phyloP scores from a whole-genome alignment of 2,113 vertebrate genomes.

The Vidua macroura region DNA sequence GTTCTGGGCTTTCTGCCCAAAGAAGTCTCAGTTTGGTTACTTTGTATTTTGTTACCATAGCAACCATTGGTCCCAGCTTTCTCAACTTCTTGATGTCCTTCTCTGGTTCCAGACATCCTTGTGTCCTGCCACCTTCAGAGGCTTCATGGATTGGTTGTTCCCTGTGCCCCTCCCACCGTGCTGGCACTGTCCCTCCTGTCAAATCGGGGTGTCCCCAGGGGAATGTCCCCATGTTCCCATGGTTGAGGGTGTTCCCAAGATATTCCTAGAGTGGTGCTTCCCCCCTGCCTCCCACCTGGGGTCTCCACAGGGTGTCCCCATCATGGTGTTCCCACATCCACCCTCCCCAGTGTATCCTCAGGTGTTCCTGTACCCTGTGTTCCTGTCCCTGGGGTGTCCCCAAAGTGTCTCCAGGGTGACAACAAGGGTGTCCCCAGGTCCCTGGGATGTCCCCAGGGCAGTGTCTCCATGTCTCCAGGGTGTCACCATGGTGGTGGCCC shows the following conservation, averaged over 20 bases:
- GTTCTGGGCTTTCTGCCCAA: too few species aligned
- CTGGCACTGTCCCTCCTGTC: background rate
- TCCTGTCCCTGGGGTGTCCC: background rate
- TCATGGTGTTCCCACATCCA: too few species aligned
- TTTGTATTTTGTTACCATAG: too few species aligned
- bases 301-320: background rate
- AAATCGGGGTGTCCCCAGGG: background rate
- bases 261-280: background rate
- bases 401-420: background rate
- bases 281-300: too few species aligned
- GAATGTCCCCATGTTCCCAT: background rate
- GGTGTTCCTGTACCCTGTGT: background rate
- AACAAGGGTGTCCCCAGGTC: background rate
- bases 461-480: background rate
- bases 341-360: background rate
- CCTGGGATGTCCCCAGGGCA: background rate
- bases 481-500: background rate
- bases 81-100: background rate
- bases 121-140: too few species aligned
- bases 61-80: too few species aligned
- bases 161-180: fast-evolving
- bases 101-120: background rate
- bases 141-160: background rate
- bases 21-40: too few species aligned
- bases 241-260: background rate